Evolutionary conservation across 2,888 invertebrate genomes (phyloP), one percentile per base, ranked within the genome.

Genomic region (Synergus umbraculus): DNA sequence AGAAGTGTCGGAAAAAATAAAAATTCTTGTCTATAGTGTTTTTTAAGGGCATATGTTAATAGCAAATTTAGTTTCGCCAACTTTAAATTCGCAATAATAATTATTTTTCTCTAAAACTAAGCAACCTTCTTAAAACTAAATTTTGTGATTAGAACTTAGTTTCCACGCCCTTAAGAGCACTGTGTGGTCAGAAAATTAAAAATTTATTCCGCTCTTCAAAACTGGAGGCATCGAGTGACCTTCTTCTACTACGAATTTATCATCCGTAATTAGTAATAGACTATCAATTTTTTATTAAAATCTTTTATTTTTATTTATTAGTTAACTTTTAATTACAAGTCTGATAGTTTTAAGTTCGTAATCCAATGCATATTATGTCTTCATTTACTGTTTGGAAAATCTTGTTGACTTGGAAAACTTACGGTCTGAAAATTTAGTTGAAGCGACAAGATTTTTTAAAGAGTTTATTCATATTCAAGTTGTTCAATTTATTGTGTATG

Each of bases 271-370:
- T 29, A 73, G 54, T 73, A 37, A 54, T 73, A 73, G 73, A 15
- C 73, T 73, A 37, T 54, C 22, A n/a, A 3, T 60, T 60, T 60
- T 69, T 69, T 15, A 46, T 67, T 41, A 4, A 12, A 46, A 44
- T 69, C 22, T 8, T 43, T 22, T 18, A 46, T 49, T 69, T 73
- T 15, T 49, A 7, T 81, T 80, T 69, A 79, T 77, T 85, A 79
- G 15, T 83, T 83, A 78, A 78, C 49, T 46, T 63, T 78, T 78
- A 65, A 76, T 77, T 82, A 84, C 78, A 86, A 87, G 85, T 87
- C 86, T 87, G 85, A 86, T 87, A 87, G 81, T 79, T 84, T 84
- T 87, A 87, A 82, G 84, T 83, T 86, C 46, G 78, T 83, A n/a
- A 76, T 5, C 37, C 5, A 37, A 5, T 37, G 37, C 80, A 76